These are phyloP conservation scores for Hypanus sabinus DNA, from an alignment of 2,113 vertebrate species.

Conservation along the genomic window DNA sequence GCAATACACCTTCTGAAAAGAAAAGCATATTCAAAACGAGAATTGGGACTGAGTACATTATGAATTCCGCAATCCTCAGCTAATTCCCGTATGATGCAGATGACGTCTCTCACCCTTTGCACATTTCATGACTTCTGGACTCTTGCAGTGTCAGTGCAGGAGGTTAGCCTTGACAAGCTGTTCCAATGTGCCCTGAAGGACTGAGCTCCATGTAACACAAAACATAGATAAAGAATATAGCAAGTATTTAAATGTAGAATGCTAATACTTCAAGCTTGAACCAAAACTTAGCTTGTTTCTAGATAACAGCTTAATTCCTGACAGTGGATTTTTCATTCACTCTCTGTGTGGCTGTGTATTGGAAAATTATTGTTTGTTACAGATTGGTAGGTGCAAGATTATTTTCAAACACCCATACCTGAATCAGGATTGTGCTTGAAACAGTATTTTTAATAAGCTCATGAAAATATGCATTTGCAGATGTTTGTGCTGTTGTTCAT, in stretches of 20 bases:
- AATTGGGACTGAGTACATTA: too few relatives aligned
- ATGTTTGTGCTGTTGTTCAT: not conserved
- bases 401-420: not conserved
- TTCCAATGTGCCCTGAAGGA: not conserved
- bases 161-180: not conserved
- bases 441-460: not conserved
- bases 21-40: too few relatives aligned
- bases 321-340: not conserved
- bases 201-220: not conserved
- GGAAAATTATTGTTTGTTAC: not conserved
- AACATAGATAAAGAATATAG: not conserved
- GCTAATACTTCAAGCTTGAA: constrained; percentile 5
- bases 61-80: not conserved
- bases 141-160: not conserved
- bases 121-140: not conserved
- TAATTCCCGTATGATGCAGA: not conserved
- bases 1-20: too few relatives aligned
- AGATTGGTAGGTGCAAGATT: not conserved
- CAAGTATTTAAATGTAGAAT: not conserved
- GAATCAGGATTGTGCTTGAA: not conserved
- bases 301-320: not conserved
- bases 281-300: not conserved
- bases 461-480: not conserved
- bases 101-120: not conserved
- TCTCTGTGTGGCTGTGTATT: not conserved